A percentile compares a stretch with the other conserved stretches of the same genome.
Evolutionary conservation across 2,113 vertebrate genomes (phyloP).

Genomic region (Cisticola juncidis): DNA sequence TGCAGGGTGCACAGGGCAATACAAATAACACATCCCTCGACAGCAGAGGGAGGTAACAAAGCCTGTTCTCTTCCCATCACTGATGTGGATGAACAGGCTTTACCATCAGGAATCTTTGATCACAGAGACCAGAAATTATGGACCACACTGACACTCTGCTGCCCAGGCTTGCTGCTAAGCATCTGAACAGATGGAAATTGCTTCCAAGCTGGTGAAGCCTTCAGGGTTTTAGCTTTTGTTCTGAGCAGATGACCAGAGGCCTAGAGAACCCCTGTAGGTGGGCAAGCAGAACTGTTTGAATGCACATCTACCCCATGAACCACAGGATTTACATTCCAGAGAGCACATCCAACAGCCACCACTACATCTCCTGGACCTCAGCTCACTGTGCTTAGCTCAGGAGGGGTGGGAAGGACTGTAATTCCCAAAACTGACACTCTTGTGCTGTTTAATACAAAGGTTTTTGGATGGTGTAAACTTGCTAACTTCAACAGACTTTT

Average conservation of each 20-base stretch:
- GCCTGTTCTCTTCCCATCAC: background rate
- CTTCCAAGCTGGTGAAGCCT: background rate
- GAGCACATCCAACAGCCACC: background rate
- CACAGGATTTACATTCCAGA: background rate
- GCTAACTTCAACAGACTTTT: background rate
- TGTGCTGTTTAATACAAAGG: background rate
- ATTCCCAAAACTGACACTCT: background rate
- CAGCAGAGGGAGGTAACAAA: background rate
- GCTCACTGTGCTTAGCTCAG: rapidly evolving
- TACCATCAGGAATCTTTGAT: background rate
- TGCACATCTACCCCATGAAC: background rate
- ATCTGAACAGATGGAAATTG: background rate
- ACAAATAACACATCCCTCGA: background rate
- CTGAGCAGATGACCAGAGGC: background rate
- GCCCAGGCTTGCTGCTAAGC: background rate
- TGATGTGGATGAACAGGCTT: background rate
- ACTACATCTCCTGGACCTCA: background rate
- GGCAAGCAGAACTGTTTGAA: background rate
- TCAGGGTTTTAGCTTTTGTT: background rate
- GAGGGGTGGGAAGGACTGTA: background rate
- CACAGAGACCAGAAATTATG: background rate
- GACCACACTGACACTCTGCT: background rate
- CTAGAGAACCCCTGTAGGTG: rapidly evolving
- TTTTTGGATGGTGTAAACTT: background rate
- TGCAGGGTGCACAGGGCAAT: background rate